These are phyloP conservation scores for Oscheius myriophilus DNA, from an alignment of 2,888 invertebrate species.

Conservation along the genomic window DNA sequence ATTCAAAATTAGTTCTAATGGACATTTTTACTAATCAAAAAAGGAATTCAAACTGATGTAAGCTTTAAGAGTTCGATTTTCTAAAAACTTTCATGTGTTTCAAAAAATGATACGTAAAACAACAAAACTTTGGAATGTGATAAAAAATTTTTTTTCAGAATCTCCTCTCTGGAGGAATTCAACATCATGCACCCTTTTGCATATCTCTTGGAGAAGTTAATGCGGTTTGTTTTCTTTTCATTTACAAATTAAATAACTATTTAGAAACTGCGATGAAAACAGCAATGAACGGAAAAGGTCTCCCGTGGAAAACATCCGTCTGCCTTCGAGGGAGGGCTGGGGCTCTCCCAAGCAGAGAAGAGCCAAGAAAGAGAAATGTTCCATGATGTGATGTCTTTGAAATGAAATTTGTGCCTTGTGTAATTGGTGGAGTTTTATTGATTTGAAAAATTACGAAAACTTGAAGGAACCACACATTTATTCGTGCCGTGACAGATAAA, in stretches of 20 bases:
- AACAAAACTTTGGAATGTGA: too few relatives aligned
- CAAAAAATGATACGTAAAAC: too few relatives aligned
- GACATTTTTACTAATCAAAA: too few relatives aligned
- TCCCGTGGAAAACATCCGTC: constrained; percentile 37
- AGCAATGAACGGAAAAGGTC: constrained; percentile 35
- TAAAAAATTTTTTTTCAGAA: constrained; percentile 32
- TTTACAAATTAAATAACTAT: constrained; percentile 23
- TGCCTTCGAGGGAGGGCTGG: constrained; percentile 38
- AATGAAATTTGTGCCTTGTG: background rate
- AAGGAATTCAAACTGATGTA: too few relatives aligned
- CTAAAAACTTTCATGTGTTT: too few relatives aligned
- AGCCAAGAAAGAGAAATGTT: constrained; percentile 40
- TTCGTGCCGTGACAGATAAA: too few relatives aligned
- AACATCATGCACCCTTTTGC: constrained; percentile 55
- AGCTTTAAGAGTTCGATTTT: too few relatives aligned
- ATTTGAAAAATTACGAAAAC: too few relatives aligned
- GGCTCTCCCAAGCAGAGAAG: constrained; percentile 20
- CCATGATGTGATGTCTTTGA: constrained; percentile 32
- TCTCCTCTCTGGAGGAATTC: constrained; percentile 45
- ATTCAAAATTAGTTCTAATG: too few relatives aligned
- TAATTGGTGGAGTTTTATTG: too few relatives aligned
- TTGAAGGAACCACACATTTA: too few relatives aligned
- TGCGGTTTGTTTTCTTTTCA: constrained; percentile 16
- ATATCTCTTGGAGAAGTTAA: constrained; percentile 46
- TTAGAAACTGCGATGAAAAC: constrained; percentile 29